Evolutionary conservation across 2,113 vertebrate species (phyloP).

Genomic region (Elaphurus davidianus): DNA sequence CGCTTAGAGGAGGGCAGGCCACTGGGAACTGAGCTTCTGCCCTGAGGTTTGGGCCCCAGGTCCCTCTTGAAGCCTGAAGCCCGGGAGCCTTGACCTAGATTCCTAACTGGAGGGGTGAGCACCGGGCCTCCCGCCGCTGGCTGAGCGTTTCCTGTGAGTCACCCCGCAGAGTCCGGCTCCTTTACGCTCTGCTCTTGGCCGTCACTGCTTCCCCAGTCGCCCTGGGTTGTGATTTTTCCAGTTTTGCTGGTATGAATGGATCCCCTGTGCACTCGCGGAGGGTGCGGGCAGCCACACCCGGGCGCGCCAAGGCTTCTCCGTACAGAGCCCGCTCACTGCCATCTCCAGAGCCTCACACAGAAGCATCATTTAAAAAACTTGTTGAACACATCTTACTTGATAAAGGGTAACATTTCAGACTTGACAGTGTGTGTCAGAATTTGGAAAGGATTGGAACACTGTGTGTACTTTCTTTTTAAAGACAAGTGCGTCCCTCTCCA

Average conservation of each 20-base stretch:
- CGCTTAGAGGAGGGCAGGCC: neutral
- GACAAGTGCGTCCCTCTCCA: neutral
- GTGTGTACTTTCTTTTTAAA: neutral
- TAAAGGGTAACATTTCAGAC: neutral
- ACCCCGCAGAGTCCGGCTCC: slow-evolving; percentile 26
- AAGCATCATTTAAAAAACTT: neutral
- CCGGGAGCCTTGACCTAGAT: slow-evolving; percentile 23
- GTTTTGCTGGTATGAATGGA: slow-evolving; percentile 69
- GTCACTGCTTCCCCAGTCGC: neutral
- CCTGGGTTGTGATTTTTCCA: slow-evolving; percentile 52
- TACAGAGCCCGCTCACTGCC: neutral
- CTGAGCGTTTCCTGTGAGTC: slow-evolving; percentile 53
- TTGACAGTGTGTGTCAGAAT: neutral
- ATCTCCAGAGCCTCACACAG: neutral
- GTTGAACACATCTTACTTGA: neutral
- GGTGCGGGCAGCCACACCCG: neutral
- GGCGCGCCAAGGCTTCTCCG: neutral
- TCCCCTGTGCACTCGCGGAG: slow-evolving; percentile 35
- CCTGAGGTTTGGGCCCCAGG: neutral
- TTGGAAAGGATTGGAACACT: neutral
- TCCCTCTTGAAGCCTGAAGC: neutral
- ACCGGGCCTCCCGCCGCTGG: neutral
- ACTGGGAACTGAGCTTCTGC: neutral
- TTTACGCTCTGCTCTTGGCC: slow-evolving; percentile 1
- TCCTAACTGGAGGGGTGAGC: neutral